Base-by-base conservation (phyloP, 2,888 invertebrate species). In the Malachius bipustulatus region DNA sequence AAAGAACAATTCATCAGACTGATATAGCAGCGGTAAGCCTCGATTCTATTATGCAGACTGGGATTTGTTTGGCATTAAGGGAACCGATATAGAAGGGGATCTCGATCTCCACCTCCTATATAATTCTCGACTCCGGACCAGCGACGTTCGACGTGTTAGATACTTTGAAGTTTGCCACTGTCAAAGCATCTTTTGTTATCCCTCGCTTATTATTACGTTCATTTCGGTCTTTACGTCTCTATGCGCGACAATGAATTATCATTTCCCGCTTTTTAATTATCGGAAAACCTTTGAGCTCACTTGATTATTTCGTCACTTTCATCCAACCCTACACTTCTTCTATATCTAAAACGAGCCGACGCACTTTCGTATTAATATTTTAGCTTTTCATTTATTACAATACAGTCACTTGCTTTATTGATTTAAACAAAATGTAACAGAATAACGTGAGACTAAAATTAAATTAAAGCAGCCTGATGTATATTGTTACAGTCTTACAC, bases 191-290 rank as follows among this genome's bases (percentile, higher is more conserved):
- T 59, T 61, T 62, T 62, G 61, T 62, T 54, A 58, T 58, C 57
- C 54, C 56, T 59, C 55, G 60, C 57, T 60, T 62, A 60, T 62
- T 60, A 62, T 62, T 60, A 52, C 60, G 57, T 62, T 60, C 61
- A 57, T 60, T 62, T 52, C 50, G 54, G 54, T 53, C 55, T 54
- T 54, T 55, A 47, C 50, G 48, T 51, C 54, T 53, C 54, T 50
- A 52, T 52, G 47, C 51, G 52, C 51, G 57, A 57, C 58, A 58
- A 59, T 60, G 59, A 60, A 55, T 60, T 60, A 57, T 54, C 54
- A 57, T 58, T 57, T 60, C 51, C 56, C 53, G 53, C 56, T 54
- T 60, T 61, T 62, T 60, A 62, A 62, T 62, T 62, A 62, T 56
- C 47, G n/a, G 51, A 52, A 57, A 61, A 55, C 56, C 58, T 59